Conservation (phyloP, 1,140 invertebrate genomes). For the Eurytemora carolleeae region DNA sequence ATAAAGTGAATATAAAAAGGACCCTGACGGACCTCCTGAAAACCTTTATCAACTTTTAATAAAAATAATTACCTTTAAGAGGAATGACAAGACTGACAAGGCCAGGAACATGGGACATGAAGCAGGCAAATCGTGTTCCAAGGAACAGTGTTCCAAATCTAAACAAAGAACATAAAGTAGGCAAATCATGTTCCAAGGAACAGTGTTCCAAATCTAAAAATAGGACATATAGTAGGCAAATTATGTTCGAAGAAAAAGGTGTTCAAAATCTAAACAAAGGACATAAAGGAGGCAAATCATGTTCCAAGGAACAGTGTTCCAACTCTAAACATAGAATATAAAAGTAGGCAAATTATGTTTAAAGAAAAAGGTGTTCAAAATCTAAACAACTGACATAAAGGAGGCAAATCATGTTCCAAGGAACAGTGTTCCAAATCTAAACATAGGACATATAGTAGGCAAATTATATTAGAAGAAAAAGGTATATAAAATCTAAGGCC, state of each 20-base stretch:
- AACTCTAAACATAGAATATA: slow-evolving; percentile 24
- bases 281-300: slow-evolving; percentile 70
- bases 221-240: slow-evolving; percentile 60
- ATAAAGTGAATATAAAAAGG: too few relatives aligned
- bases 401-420: slow-evolving; percentile 87
- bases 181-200: slow-evolving; percentile 86
- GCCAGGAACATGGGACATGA: slow-evolving; percentile 47
- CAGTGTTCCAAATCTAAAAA: slow-evolving; percentile 46
- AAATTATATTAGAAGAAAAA: slow-evolving; percentile 84
- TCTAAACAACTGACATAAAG: slow-evolving; percentile 47
- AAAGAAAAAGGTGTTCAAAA: slow-evolving; percentile 76
- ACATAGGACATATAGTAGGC: slow-evolving; percentile 48
- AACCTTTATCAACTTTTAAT: too few relatives aligned
- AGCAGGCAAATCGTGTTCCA: slow-evolving; percentile 86
- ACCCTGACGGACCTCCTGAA: too few relatives aligned
- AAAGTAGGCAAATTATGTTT: slow-evolving; percentile 90
- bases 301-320: slow-evolving; percentile 80
- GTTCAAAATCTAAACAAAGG: slow-evolving; percentile 39
- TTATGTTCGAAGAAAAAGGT: slow-evolving; percentile 75
- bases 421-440: slow-evolving; percentile 58
- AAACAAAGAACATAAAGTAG: slow-evolving; percentile 43
- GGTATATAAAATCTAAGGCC: slow-evolving; percentile 40
- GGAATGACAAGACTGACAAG: slow-evolving; percentile 73
- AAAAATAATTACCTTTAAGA: slow-evolving; percentile 38
- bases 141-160: slow-evolving; percentile 65